Base-by-base conservation (phyloP, 2,797 vertebrate genomes). In the Telmatherina bonti region DNA sequence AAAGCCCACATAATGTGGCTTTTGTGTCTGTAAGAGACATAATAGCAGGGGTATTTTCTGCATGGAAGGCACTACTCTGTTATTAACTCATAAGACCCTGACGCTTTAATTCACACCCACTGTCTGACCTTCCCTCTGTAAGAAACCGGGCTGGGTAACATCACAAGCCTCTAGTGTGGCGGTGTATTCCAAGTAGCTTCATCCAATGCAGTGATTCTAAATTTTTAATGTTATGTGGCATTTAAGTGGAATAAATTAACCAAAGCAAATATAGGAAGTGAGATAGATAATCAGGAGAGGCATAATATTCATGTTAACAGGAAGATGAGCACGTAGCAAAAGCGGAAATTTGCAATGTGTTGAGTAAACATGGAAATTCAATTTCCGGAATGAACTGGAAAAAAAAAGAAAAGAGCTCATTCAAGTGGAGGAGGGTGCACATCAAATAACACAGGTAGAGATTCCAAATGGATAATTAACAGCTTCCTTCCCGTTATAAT, bases 401-500 rank as follows among this genome's bases (percentile, higher is more conserved):
- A n/a, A n/a, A n/a, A n/a, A n/a, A n/a, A n/a, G n/a, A n/a, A 81
- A 89, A 67, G 62, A 76, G 77, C 70, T 88, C 70, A 26, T 76
- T 87, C 69, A 54, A 31, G 58, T 70, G 70, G 72, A 68, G 56
- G 59, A 65, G 83, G 79, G 70, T 70, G 67, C 67, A 72, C 76
- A 53, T 87, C 61, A 82, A 86, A 83, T 74, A 78, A 83, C 54
- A 63, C 85, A 92, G 86, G 85, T 91, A 85, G 81, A 87, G 74
- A 85, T 89, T 89, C 80, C 78, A 88, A 91, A 89, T 72, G 68
- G 89, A 90, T 92, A 93, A 94, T 94, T 91, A 94, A 89, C 86
- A 87, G 89, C 83, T 92, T 90, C 76, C 84, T 81, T 83, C 83
- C 81, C 70, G 60, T 89, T 89, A 83, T 93, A 92, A 94, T 93